Percentiles rank a stretch among this genome's conserved stretches.
phyloP scores from a whole-genome alignment of 2,113 vertebrate genomes.

The Ondatra zibethicus region DNA sequence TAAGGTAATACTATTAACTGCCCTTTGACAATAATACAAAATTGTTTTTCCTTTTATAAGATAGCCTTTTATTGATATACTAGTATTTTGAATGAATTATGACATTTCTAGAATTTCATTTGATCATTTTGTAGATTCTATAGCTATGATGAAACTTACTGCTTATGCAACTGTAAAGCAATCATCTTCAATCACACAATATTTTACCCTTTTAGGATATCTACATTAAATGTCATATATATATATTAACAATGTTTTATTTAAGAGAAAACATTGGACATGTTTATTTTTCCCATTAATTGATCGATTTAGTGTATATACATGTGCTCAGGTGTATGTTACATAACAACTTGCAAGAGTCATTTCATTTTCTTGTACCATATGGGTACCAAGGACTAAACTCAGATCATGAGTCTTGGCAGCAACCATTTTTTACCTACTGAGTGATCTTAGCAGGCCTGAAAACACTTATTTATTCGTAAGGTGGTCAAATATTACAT shows the following conservation, averaged over 20 bases:
- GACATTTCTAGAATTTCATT: conserved; percentile 28
- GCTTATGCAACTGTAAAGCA: background rate
- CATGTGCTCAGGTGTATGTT: background rate
- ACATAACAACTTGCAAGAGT: background rate
- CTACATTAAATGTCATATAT: background rate
- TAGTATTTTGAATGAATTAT: conserved; percentile 45
- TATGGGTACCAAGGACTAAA: background rate
- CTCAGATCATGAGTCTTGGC: background rate
- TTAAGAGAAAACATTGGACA: background rate
- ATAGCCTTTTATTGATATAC: background rate
- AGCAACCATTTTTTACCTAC: background rate
- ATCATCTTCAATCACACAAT: background rate
- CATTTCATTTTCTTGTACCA: background rate
- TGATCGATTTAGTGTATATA: background rate
- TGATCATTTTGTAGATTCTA: background rate
- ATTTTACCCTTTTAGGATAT: background rate
- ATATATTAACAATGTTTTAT: background rate
- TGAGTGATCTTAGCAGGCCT: background rate
- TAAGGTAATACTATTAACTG: background rate
- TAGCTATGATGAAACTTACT: too few relatives aligned
- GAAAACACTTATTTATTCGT: background rate
- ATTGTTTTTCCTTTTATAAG: background rate
- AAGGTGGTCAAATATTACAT: background rate
- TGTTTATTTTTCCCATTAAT: background rate
- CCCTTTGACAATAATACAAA: background rate